Evolutionary conservation across 2,113 vertebrate genomes (phyloP).

Genomic region (Triplophysa siluroides): DNA sequence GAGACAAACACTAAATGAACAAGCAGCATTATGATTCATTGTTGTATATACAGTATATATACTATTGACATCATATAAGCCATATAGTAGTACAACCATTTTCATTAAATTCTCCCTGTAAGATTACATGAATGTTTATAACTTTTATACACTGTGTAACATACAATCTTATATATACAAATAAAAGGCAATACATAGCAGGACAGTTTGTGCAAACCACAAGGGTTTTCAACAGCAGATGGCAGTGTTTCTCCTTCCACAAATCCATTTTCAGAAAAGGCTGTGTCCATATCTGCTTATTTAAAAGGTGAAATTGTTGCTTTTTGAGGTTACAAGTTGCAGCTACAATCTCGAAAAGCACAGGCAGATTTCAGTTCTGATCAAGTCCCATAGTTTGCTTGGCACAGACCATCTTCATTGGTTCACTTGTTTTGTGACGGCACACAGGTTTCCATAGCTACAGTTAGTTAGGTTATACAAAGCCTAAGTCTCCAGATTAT

Average conservation of each 20-base stretch:
- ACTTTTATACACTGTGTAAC: slow-evolving; percentile 33
- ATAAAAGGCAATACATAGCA: slow-evolving; percentile 41
- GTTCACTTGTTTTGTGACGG: slow-evolving; percentile 32
- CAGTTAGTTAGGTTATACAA: slow-evolving; percentile 55
- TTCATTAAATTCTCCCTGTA: slow-evolving; percentile 28
- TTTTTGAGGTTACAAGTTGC: slow-evolving; percentile 38
- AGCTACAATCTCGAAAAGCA: slow-evolving; percentile 4
- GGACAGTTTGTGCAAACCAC: slow-evolving; percentile 54
- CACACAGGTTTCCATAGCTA: slow-evolving; percentile 46
- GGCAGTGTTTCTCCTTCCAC: slow-evolving; percentile 69
- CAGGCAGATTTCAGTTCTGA: background rate
- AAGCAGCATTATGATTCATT: slow-evolving; percentile 53
- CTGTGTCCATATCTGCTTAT: slow-evolving; percentile 8
- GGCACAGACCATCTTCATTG: slow-evolving; percentile 46
- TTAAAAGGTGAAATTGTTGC: slow-evolving; percentile 11
- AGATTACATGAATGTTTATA: slow-evolving; percentile 17
- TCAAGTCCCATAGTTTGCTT: slow-evolving; percentile 33
- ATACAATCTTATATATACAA: slow-evolving; percentile 39
- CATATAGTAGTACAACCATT: slow-evolving; percentile 43
- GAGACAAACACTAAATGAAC: slow-evolving; percentile 39
- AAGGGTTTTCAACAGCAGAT: slow-evolving; percentile 63
- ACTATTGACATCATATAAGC: slow-evolving; percentile 51
- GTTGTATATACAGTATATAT: slow-evolving; percentile 26
- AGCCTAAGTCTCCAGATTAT: slow-evolving; percentile 56
- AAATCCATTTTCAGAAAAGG: slow-evolving; percentile 33